Base-by-base conservation (phyloP, 1,140 invertebrate genomes). In the Drosophila guanche region DNA sequence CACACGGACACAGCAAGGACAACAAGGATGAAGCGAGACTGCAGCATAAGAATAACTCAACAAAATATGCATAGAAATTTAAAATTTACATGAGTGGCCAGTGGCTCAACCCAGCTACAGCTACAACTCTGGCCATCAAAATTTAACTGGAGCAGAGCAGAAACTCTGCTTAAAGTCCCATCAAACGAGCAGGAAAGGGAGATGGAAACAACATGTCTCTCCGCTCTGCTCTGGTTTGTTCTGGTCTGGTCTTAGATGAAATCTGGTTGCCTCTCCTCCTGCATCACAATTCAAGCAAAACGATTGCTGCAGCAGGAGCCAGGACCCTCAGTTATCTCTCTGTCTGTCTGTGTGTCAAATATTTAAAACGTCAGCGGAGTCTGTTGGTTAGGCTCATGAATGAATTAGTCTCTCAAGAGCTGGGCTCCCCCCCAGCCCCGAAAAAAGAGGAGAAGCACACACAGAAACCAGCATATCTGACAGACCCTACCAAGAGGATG, bases 1-100 rank as follows among this genome's bases (percentile, higher is more conserved):
- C 37, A 50, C 14, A 27, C 33, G 48, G 14, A 27, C 1, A 27
- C 0, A 29, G 12, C 20, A 23, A 37, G 46, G 48, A 67, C 48
- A 60, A n/a, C n/a, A 43, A 48, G 8, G 40, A 27, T 63, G 41
- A 25, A 6, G 23, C 8, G 41, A 46, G 37, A 23, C 43, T 53
- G 65, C 33, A 47, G 68, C 63, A 61, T 40, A 46, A 47, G 65
- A 66, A 85, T 74, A 80, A 69, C 76, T 69, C 73, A 47, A 50
- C 53, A 76, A 81, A 88, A 85, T 85, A 85, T 85, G 83, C 81
- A 85, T 81, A 52, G 73, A 85, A 86, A 86, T 85, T 75, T 75
- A 8, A 75, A 74, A 75, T 75, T 75, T 75, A 75, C 70, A 74
- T 74, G 66, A 56, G 66, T 56, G 60, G 47, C 52, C 23, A 56